phyloP scores from a whole-genome alignment of 2,797 vertebrate species.

The Lacerta bilineata region DNA sequence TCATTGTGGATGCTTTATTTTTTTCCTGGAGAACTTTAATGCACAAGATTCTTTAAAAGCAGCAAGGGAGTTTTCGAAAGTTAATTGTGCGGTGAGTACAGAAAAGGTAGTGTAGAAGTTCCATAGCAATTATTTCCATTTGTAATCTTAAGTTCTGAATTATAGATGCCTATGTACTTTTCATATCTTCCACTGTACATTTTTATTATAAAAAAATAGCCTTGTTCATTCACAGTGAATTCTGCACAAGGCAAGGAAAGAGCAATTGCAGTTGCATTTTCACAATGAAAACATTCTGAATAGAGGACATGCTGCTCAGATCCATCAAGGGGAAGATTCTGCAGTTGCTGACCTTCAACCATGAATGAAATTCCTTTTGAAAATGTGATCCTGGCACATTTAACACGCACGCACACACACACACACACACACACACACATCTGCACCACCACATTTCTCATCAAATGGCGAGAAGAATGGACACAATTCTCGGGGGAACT shows the following conservation, averaged over 20 bases:
- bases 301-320: neutral
- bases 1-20: constrained; percentile 1
- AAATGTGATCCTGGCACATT: neutral
- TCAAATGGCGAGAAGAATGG: too few relatives aligned
- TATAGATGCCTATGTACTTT: constrained; percentile 7
- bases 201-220: neutral
- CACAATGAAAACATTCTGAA: constrained; percentile 10
- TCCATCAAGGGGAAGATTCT: neutral
- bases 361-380: neutral
- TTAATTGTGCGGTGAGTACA: neutral
- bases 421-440: too few relatives aligned
- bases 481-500: neutral
- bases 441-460: too few relatives aligned
- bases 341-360: neutral
- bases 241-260: neutral
- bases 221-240: constrained; percentile 4
- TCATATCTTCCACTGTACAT: neutral
- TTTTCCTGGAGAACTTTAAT: neutral
- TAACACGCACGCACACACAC: too few relatives aligned
- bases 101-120: neutral
- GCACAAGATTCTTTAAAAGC: constrained; percentile 14
- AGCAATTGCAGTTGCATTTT: neutral
- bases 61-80: neutral
- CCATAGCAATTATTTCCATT: constrained; percentile 34
- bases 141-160: constrained; percentile 21